These are phyloP conservation scores for Stenurella melanura DNA, from an alignment of 2,888 invertebrate species.

Conservation along the genomic window DNA sequence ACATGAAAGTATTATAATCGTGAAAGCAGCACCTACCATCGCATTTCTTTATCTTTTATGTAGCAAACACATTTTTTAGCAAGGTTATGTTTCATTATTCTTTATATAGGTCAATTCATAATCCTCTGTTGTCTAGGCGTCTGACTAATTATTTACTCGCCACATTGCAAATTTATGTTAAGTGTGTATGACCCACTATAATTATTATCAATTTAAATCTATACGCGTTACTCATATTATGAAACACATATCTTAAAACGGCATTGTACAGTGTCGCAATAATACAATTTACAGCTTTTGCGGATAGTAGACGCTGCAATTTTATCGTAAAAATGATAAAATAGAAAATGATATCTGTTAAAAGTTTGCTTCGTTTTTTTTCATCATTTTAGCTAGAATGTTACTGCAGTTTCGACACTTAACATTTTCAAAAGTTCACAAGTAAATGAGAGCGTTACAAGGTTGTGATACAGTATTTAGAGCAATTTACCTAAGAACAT, in stretches of 20 bases:
- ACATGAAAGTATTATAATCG: too few relatives aligned
- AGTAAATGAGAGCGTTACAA: too few relatives aligned
- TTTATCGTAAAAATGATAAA: slow-evolving; percentile 15
- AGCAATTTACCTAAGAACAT: too few relatives aligned
- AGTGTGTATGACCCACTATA: slow-evolving; percentile 19
- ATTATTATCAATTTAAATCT: slow-evolving; percentile 29
- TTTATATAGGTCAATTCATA: slow-evolving; percentile 15
- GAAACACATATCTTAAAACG: slow-evolving; percentile 33
- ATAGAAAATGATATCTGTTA: too few relatives aligned
- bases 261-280: slow-evolving; percentile 26
- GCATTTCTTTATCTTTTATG: too few relatives aligned
- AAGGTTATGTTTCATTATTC: slow-evolving; percentile 3
- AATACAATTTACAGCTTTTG: slow-evolving; percentile 9
- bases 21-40: too few relatives aligned
- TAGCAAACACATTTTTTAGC: not conserved
- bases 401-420: too few relatives aligned
- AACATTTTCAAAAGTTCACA: too few relatives aligned
- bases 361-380: too few relatives aligned
- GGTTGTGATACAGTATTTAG: too few relatives aligned
- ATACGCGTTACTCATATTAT: slow-evolving; percentile 29
- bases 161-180: not conserved
- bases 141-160: slow-evolving; percentile 21
- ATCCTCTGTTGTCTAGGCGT: not conserved
- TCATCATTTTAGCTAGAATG: too few relatives aligned
- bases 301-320: slow-evolving; percentile 13